Base-by-base conservation (phyloP, 2,888 invertebrate genomes). In the Hoplodrina ambigua region DNA sequence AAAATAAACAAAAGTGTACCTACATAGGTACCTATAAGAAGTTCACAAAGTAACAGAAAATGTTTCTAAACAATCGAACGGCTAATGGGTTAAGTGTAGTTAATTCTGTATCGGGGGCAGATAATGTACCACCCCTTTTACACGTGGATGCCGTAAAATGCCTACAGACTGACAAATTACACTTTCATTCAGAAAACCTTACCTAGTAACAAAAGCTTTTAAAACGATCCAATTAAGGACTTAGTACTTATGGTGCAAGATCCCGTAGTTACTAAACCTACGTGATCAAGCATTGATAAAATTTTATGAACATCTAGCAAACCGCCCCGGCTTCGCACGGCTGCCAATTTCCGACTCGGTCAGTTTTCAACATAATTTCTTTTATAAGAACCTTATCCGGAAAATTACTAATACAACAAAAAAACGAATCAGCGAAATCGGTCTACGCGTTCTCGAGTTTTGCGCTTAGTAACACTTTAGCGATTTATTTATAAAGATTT, bases 121-220 rank as follows among this genome's bases (percentile, higher is more conserved):
- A n/a, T 41, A n/a, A 61, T 20, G 10, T 4, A 15, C 37, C 8
- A 49, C 33, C 4, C 25, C 4, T 25, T 25, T 50, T 65, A 49
- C 44, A 71, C 30, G 52, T 54, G 33, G 17, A 33, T 52, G 52
- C 72, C 30, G 25, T 60, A 44, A 54, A 72, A 71, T 44, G 11
- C 7, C 11, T 58, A 20, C 46, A 17, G 46, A 11, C 13, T 13
- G 19, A 72, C 37, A 37, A 41, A 20, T 49, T n/a, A 20, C 4
- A 30, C n/a, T 55, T 74, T 10, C 11, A 19, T 53, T 41, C 4
- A 49, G 15, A n/a, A 17, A 46, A 64, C 41, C 11, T 20, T 30
- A 41, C 11, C 20, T 33, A 33, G 13, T 25, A 10, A 55, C 49
- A 66, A 46, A 71, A 66, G 7, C 55, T 75, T 73, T 33, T 44